phyloP scores from a whole-genome alignment of 2,888 invertebrate species.

The Drosophila seclusa region DNA sequence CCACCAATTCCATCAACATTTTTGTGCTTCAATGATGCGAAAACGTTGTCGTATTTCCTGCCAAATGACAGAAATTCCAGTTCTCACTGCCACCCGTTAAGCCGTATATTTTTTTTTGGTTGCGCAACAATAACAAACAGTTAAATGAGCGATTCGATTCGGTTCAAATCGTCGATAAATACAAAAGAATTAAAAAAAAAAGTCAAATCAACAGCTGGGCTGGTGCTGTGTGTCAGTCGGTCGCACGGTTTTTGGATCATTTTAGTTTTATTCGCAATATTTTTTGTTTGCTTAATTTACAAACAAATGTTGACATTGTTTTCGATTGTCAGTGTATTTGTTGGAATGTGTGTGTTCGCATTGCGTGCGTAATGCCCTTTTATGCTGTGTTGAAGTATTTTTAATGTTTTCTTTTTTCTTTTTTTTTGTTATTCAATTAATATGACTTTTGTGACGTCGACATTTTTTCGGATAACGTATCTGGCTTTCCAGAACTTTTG shows the following conservation, averaged over 20 bases:
- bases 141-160: conserved; percentile 43
- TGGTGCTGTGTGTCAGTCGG: conserved; percentile 32
- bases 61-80: conserved; percentile 20
- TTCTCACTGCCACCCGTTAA: not conserved
- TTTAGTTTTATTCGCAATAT: conserved; percentile 38
- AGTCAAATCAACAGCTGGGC: conserved; percentile 34
- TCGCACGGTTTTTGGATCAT: conserved; percentile 39
- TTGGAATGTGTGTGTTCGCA: conserved; percentile 8
- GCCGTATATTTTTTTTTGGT: conserved; percentile 5
- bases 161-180: conserved; percentile 17
- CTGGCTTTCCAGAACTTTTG: conserved; percentile 20
- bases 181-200: conserved; percentile 3
- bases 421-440: conserved; percentile 4
- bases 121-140: conserved; percentile 39
- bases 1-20: conserved; percentile 14
- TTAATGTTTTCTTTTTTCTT: conserved; percentile 9
- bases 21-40: conserved; percentile 58
- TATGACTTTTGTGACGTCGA: conserved; percentile 1
- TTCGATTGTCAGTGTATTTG: conserved; percentile 17
- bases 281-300: conserved; percentile 44
- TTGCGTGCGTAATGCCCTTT: conserved; percentile 34
- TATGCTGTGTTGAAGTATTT: conserved; percentile 35
- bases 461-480: conserved; percentile 1
- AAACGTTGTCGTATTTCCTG: conserved; percentile 66
- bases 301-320: conserved; percentile 44